phyloP scores from a whole-genome alignment of 1,140 invertebrate species.

The Batillaria attramentaria region DNA sequence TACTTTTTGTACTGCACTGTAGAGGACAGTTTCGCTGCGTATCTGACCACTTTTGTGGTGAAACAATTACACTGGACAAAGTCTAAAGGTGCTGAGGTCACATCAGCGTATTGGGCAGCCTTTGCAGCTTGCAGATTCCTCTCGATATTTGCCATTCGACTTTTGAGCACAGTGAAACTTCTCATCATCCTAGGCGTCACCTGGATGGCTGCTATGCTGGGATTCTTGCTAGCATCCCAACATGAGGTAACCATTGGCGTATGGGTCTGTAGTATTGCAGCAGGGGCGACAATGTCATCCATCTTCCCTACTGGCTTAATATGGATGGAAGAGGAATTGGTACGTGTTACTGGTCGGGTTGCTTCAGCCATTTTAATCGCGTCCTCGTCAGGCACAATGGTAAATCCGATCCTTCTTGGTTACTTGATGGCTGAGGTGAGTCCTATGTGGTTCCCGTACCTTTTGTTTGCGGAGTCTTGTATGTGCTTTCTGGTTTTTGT shows the following conservation, averaged over 20 bases:
- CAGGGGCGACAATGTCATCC: slow-evolving; percentile 44
- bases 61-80: slow-evolving; percentile 46
- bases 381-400: slow-evolving; percentile 40
- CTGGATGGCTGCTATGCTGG: slow-evolving; percentile 24
- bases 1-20: slow-evolving; percentile 48
- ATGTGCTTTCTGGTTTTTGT: slow-evolving; percentile 40
- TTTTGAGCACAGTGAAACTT: slow-evolving; percentile 34
- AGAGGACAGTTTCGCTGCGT: slow-evolving; percentile 51
- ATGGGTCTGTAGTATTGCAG: slow-evolving; percentile 33
- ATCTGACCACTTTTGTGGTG: slow-evolving; percentile 48
- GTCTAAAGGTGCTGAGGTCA: slow-evolving; percentile 34
- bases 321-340: slow-evolving; percentile 48
- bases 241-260: slow-evolving; percentile 8
- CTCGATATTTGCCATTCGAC: slow-evolving; percentile 41
- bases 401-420: slow-evolving; percentile 46
- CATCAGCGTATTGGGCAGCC: slow-evolving; percentile 41
- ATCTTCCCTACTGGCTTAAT: slow-evolving; percentile 47
- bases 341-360: slow-evolving; percentile 45
- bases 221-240: slow-evolving; percentile 26
- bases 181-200: slow-evolving; percentile 21
- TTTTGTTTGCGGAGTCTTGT: slow-evolving; percentile 40
- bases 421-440: slow-evolving; percentile 44
- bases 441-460: slow-evolving; percentile 53
- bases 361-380: slow-evolving; percentile 47
- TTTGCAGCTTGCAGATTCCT: slow-evolving; percentile 42